Conservation (phyloP, 2,888 invertebrate genomes). For the Chouioia cunea region DNA sequence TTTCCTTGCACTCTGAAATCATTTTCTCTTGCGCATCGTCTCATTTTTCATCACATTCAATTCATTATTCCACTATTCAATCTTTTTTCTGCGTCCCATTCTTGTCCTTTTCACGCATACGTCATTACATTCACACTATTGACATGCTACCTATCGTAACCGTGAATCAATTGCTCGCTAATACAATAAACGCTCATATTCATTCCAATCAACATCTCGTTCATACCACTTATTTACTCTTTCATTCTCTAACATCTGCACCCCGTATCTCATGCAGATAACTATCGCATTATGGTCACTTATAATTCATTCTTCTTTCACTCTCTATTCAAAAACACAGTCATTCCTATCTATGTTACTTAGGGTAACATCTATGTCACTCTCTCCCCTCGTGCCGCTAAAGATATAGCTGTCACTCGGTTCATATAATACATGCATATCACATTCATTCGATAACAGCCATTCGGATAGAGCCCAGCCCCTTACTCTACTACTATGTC, state of each 20-base stretch:
- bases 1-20: background rate
- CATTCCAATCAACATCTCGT: too few species aligned
- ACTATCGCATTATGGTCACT: too few species aligned
- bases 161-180: slow-evolving; percentile 72
- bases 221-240: background rate
- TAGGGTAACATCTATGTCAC: slow-evolving; percentile 17
- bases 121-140: slow-evolving; percentile 1
- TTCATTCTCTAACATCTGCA: too few species aligned
- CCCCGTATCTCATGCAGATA: too few species aligned
- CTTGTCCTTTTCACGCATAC: too few species aligned
- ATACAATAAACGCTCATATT: slow-evolving; percentile 72
- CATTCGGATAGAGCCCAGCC: slow-evolving; percentile 5
- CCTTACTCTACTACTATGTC: too few species aligned
- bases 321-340: too few species aligned
- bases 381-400: background rate
- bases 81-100: slow-evolving; percentile 13
- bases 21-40: background rate
- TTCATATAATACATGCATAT: slow-evolving; percentile 70
- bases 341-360: too few species aligned
- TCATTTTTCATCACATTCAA: background rate
- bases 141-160: background rate
- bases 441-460: slow-evolving; percentile 67
- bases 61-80: background rate
- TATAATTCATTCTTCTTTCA: too few species aligned
- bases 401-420: too few species aligned